Conservation (phyloP, 1,140 invertebrate genomes). For the Formica selysi region DNA sequence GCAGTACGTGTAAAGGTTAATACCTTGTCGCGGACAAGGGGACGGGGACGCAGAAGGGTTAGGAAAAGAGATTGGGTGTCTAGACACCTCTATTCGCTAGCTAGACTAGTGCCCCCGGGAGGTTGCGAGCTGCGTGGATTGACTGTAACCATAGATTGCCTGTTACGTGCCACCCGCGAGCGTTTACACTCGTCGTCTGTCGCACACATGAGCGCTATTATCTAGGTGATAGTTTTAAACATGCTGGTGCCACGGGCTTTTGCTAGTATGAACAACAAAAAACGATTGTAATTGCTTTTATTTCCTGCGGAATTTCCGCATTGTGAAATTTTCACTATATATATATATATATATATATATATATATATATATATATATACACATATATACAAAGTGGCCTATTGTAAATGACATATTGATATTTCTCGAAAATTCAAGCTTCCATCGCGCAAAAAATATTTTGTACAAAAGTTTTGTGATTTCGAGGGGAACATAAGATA, state of each 20-base stretch:
- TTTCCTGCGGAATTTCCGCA: neutral
- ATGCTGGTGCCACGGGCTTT: neutral
- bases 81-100: conserved; percentile 66
- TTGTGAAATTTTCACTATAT: neutral
- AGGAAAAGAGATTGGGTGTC: conserved; percentile 71
- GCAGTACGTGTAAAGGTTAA: conserved; percentile 54
- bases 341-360: no score
- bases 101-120: conserved; percentile 9
- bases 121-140: conserved; percentile 23
- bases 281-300: conserved; percentile 7
- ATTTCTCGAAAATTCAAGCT: no score
- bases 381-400: neutral
- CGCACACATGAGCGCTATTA: conserved; percentile 32
- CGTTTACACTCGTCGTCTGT: conserved; percentile 45
- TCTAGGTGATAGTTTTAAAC: conserved; percentile 30
- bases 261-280: neutral
- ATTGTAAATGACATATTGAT: no score
- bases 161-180: conserved; percentile 39
- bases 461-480: no score
- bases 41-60: neutral
- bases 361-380: no score
- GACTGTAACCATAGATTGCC: conserved; percentile 41
- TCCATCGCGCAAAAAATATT: no score
- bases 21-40: neutral
- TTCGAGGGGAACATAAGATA: no score